phyloP scores from a whole-genome alignment of 2,888 invertebrate species.

The Aporophyla lueneburgensis region DNA sequence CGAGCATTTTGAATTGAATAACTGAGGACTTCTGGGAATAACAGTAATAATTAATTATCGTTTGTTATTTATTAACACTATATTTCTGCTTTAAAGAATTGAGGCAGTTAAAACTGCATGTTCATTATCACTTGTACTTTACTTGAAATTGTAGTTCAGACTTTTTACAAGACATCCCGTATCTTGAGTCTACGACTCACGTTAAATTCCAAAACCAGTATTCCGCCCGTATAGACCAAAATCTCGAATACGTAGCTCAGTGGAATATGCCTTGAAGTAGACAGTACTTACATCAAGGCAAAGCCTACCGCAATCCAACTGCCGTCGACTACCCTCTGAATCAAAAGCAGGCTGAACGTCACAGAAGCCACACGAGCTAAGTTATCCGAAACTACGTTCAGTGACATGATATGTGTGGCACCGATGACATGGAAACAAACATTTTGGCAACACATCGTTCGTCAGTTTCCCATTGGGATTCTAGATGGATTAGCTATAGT shows the following conservation, averaged over 20 bases:
- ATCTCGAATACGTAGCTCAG: not conserved
- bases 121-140: not conserved
- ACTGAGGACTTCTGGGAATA: slow-evolving; percentile 1
- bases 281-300: too few relatives aligned
- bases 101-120: not conserved
- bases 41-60: not conserved
- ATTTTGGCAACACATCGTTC: not conserved
- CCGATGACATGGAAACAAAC: slow-evolving; percentile 8
- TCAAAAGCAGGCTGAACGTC: not conserved
- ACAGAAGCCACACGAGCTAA: too few relatives aligned
- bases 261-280: not conserved
- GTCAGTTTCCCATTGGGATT: not conserved
- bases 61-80: slow-evolving; percentile 2
- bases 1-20: slow-evolving; percentile 13
- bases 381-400: not conserved
- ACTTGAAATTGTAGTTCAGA: not conserved
- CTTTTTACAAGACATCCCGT: not conserved
- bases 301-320: too few relatives aligned
- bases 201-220: not conserved
- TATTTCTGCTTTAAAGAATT: not conserved
- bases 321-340: not conserved
- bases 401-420: slow-evolving; percentile 5
- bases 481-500: not conserved
- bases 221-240: not conserved
- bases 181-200: not conserved